These are phyloP conservation scores for Leptinotarsa tumamoca DNA, from an alignment of 2,888 invertebrate genomes.

Conservation along the genomic window DNA sequence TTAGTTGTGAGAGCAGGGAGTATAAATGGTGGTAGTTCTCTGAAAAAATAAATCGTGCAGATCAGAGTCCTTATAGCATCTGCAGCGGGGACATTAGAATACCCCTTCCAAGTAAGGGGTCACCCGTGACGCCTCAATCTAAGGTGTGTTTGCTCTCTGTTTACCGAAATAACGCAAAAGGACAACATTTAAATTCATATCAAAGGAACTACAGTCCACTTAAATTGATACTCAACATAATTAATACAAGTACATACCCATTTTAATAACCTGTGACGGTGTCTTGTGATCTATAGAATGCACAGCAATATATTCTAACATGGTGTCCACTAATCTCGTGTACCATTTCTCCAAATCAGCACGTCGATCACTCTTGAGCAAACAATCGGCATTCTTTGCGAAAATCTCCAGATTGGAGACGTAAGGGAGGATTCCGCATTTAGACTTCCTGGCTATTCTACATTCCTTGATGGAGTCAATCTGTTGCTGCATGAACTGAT, in stretches of 20 bases:
- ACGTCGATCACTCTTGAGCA: conserved; percentile 89
- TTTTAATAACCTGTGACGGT: conserved; percentile 90
- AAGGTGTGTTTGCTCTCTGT: too few species aligned
- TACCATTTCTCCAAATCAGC: conserved; percentile 95
- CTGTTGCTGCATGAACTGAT: conserved; percentile 89
- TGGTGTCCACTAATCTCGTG: conserved; percentile 80
- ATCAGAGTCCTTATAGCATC: neutral
- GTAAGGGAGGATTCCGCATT: conserved; percentile 91
- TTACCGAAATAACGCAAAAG: too few species aligned
- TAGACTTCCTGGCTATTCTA: conserved; percentile 77
- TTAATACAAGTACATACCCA: conserved; percentile 70
- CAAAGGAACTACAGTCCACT: too few species aligned
- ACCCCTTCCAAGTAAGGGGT: neutral
- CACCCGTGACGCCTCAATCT: too few species aligned
- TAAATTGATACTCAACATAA: neutral
- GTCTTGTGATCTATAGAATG: conserved; percentile 89
- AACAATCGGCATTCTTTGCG: conserved; percentile 86
- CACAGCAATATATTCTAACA: conserved; percentile 84
- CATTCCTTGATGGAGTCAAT: conserved; percentile 84
- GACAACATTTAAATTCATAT: too few species aligned
- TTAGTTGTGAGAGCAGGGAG: conserved; percentile 86
- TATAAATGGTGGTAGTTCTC: conserved; percentile 97
- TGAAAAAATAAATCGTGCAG: conserved; percentile 61
- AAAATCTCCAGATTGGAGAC: conserved; percentile 92
- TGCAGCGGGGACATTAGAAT: neutral